Evolutionary conservation across 2,797 vertebrate species (phyloP).

Genomic region (Leptodactylus fallax): DNA sequence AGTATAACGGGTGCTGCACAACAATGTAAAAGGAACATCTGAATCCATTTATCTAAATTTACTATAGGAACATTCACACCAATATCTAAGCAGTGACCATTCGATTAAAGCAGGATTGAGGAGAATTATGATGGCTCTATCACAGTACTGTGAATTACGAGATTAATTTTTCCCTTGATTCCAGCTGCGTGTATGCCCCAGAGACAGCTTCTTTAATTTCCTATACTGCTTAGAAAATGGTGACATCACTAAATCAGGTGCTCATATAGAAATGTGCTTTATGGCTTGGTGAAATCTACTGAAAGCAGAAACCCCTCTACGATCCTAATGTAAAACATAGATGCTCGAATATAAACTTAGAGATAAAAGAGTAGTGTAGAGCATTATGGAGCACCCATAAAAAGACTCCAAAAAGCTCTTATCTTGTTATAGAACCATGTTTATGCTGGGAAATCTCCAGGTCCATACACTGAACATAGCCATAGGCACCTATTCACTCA

Average conservation of each 20-base stretch:
- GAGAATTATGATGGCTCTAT: constrained; percentile 14
- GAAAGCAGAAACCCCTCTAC: constrained; percentile 1
- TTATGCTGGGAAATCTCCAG: too few species aligned
- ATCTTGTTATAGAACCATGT: too few species aligned
- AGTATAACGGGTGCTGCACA: background rate
- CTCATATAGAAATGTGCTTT: constrained; percentile 12
- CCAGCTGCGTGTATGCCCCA: constrained; percentile 37
- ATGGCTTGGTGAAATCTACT: constrained; percentile 19
- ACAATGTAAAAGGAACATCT: constrained; percentile 20
- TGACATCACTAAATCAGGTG: constrained; percentile 46
- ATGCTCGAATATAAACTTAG: background rate
- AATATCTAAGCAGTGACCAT: constrained; percentile 36
- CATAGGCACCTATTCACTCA: too few species aligned
- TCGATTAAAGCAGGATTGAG: constrained; percentile 2
- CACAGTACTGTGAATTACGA: constrained; percentile 26
- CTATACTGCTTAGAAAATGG: constrained; percentile 21
- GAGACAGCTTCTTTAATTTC: constrained; percentile 40
- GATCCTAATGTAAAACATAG: background rate
- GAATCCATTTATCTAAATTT: constrained; percentile 54
- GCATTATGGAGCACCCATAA: too few species aligned
- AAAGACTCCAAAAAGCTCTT: too few species aligned
- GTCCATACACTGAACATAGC: too few species aligned
- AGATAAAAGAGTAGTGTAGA: background rate
- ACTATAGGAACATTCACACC: constrained; percentile 38
- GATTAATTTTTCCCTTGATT: constrained; percentile 38